Evolutionary conservation across 53 echinoderm and acorn worm genomes (phyloP).

Genomic region (Apostichopus leukothele): DNA sequence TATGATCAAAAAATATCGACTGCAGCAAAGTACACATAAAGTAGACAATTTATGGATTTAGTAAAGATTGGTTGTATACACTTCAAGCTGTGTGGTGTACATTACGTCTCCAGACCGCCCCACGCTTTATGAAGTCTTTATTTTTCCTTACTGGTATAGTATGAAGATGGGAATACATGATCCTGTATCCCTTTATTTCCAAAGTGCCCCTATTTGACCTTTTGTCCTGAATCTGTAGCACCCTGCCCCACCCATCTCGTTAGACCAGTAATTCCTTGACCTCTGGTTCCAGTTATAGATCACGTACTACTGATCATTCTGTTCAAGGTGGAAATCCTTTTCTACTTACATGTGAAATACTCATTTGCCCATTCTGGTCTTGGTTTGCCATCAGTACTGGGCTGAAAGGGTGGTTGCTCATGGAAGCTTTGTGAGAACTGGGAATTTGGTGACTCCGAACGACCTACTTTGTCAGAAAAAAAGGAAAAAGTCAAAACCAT

Average conservation of each 20-base stretch:
- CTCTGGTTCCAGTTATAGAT: too few relatives aligned
- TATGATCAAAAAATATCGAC: neutral
- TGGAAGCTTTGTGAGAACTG: slow-evolving; percentile 63
- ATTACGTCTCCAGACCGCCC: too few relatives aligned
- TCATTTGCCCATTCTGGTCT: slow-evolving; percentile 48
- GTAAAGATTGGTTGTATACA: neutral
- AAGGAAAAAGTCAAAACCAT: neutral
- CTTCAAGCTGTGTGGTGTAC: neutral
- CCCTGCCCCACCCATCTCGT: neutral
- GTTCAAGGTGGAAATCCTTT: neutral
- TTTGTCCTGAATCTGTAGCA: neutral
- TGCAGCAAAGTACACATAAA: too few relatives aligned
- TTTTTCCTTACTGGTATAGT: too few relatives aligned
- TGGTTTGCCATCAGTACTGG: neutral
- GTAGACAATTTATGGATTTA: neutral
- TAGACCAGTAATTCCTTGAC: too few relatives aligned
- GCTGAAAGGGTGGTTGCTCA: neutral
- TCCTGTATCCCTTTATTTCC: too few relatives aligned
- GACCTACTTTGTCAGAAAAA: slow-evolving; percentile 57
- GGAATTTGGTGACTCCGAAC: slow-evolving; percentile 82
- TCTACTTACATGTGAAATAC: slow-evolving; percentile 41
- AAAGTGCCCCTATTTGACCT: too few relatives aligned
- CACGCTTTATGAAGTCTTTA: too few relatives aligned
- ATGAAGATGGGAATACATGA: too few relatives aligned
- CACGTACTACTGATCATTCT: too few relatives aligned